Percentiles rank a stretch among this genome's conserved stretches.
Conservation (phyloP, 2,797 vertebrate species). For the Carcharodon carcharias region DNA sequence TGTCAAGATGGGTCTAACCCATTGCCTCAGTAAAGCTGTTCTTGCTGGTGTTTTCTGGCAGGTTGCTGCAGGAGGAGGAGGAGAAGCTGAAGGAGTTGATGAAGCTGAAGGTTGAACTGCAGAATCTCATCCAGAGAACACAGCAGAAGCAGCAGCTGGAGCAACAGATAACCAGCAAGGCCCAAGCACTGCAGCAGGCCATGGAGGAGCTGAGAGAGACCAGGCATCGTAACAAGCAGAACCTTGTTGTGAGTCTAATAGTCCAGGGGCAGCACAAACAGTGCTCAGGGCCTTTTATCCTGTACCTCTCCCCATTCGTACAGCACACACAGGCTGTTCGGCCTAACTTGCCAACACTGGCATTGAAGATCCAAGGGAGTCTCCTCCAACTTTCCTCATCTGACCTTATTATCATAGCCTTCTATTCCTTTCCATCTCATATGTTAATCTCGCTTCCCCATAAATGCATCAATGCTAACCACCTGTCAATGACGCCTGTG, state of each 20-base stretch:
- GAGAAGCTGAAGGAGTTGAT: constrained; percentile 58
- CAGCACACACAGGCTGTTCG: neutral
- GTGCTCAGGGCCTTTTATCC: too few species aligned
- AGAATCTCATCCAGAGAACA: constrained; percentile 38
- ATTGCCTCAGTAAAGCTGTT: neutral
- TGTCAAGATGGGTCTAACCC: neutral
- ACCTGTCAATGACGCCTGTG: too few species aligned
- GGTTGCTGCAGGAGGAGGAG: constrained; percentile 60
- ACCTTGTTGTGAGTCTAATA: constrained; percentile 49
- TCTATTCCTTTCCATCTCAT: too few species aligned
- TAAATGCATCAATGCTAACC: too few species aligned
- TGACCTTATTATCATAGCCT: too few species aligned
- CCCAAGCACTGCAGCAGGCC: constrained; percentile 53
- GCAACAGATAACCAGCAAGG: constrained; percentile 27
- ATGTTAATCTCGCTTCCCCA: too few species aligned
- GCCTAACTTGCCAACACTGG: too few species aligned
- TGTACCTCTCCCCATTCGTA: neutral
- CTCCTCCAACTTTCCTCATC: too few species aligned
- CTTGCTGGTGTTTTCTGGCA: constrained; percentile 39
- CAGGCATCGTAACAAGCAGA: constrained; percentile 54
- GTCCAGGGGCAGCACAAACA: too few species aligned
- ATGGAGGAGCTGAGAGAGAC: constrained; percentile 54
- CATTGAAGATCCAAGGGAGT: too few species aligned
- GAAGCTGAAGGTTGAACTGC: constrained; percentile 55
- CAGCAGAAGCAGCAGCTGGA: constrained; percentile 16